Evolutionary conservation across 2,888 invertebrate species (phyloP), one percentile per base, ranked within the genome.

Genomic region (Zygaena filipendulae): DNA sequence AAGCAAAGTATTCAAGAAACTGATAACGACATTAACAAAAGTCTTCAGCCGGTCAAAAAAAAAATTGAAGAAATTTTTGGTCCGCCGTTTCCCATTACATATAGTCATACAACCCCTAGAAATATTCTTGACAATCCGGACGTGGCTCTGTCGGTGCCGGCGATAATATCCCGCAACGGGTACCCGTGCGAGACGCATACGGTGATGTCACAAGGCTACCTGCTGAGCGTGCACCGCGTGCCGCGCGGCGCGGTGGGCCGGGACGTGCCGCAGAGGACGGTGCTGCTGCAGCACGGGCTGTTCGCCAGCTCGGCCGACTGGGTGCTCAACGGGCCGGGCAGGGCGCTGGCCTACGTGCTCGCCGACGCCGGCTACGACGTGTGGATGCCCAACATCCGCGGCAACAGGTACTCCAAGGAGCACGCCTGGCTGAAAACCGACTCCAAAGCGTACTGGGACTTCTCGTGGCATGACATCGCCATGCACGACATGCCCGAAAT

Each of bases 401-500:
- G 94, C 1, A 94, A 92, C 59, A 83, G 80, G 2, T 92, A 91
- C 56, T 87, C 87, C 1, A 82, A 79, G 40, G 83, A 81, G 16
- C 91, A 92, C 45, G 58, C 80, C 2, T 72, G 61, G 19, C 63
- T 83, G 12, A 74, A 81, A 29, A 64, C 74, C 1, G 66, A 81
- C 14, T 81, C 85, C n/a, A 66, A 82, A 25, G 60, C 82, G 13
- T 92, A 86, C 60, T 91, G 91, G 91, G 71, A 79, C 40, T 81
- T 81, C 36, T 93, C 92, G 39, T 97, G 91, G 87, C 90, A 96
- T 44, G 94, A 97, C 61, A 91, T 95, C 72, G 95, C 91, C 0
- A 43, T 84, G 3, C 84, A 89, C 52, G 97, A 98, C 66, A 52
- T 96, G n/a, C 95, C 97, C 2, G 89, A 92, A 0, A 84, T 84